Conservation (phyloP, 2,797 vertebrate genomes). For the Scolopax bukidnonensis region DNA sequence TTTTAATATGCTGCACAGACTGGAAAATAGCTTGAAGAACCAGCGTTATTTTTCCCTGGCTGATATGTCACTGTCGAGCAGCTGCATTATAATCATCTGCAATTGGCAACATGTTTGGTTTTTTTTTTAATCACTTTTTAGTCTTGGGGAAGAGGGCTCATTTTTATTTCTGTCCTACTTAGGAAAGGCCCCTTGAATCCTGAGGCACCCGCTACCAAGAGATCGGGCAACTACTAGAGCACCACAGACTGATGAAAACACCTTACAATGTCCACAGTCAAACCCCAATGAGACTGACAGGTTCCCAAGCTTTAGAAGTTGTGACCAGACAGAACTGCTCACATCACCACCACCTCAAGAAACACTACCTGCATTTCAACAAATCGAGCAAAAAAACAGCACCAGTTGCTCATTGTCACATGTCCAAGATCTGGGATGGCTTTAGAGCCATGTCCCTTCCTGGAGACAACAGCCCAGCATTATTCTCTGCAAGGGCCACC, state of each 20-base stretch:
- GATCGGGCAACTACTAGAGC: not conserved
- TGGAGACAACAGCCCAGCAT: not conserved
- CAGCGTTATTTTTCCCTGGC: conserved; percentile 11
- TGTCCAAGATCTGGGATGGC: not conserved
- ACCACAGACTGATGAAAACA: not conserved
- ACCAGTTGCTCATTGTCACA: not conserved
- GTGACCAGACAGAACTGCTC: not conserved
- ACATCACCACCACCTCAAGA: not conserved
- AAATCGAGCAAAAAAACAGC: not conserved
- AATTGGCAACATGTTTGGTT: conserved; percentile 24
- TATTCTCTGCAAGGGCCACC: not conserved
- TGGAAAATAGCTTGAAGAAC: conserved; percentile 42
- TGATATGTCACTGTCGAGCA: conserved; percentile 8
- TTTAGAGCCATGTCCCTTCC: not conserved
- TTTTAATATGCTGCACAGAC: not conserved
- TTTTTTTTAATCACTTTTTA: not conserved
- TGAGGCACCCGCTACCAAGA: not conserved
- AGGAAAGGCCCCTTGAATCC: not conserved
- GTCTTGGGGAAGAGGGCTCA: not conserved
- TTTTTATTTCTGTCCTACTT: conserved; percentile 18
- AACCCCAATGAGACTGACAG: accelerated
- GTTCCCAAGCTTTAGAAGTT: not conserved
- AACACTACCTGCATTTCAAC: not conserved
- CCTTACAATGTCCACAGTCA: accelerated
- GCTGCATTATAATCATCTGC: conserved; percentile 33